Evolutionary conservation across 2,888 invertebrate genomes (phyloP), one percentile per base, ranked within the genome.

Genomic region (Philonicus albiceps): DNA sequence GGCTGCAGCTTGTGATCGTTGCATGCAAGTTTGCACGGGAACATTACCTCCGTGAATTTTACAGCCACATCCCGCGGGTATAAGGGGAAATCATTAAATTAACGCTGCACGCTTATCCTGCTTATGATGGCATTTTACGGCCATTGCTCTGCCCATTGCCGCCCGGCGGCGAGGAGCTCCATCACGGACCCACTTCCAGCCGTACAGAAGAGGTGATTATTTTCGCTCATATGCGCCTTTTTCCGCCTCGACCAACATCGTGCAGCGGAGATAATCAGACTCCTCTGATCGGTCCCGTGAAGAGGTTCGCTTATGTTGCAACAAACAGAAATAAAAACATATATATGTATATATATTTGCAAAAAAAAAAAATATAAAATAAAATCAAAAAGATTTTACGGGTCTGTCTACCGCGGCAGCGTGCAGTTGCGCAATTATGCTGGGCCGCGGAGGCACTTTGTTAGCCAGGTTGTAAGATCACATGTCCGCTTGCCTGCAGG

Each of bases 71-170:
- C 27, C 64, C 64, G 64, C 16, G 27, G 40, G 43, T 49, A 49
- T 2, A 2, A 53, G 53, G 11, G 30, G 49, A 80, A 80, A 80
- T 80, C 80, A 49, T 80, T 80, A 80, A 80, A 80, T 80, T 80
- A 80, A 80, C 80, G 80, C 53, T 80, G 80, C 80, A 40, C 76
- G 40, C 76, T 76, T 76, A 76, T 76, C 34, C 34, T 37, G 76
- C 80, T 80, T 80, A 49, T 80, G 80, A 80, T 27, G 80, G 80
- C 53, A 30, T 80, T 80, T 80, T 80, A 80, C 27, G 22, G 53
- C 53, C 80, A 80, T 49, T 27, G 22, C 49, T 30, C 30, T n/a
- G 6, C 49, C 49, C 49, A n/a, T 30, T 7, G 34, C 27, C 31
- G n/a, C 6, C 22, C 43, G 6, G 6, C 34, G 3, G 19, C 11